Base-by-base conservation (phyloP, 64 coral and sea anemone species). In the Hydrozoanthus tunicans region DNA sequence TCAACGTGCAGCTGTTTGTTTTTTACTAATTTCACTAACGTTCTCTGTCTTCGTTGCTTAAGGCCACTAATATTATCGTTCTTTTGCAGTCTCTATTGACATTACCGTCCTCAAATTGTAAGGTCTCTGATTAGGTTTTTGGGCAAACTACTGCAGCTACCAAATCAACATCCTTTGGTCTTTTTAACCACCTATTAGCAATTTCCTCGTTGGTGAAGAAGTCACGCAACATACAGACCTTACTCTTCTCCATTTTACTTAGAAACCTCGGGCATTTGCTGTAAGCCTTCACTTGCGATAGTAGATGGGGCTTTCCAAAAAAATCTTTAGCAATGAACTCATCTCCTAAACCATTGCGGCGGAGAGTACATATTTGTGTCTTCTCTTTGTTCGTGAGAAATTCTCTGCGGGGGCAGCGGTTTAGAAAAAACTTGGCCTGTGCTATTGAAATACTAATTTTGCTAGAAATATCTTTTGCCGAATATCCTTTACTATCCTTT, bases 371-470 rank as follows among this genome's bases (percentile, higher is more conserved):
- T 5, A 72, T 25, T 6, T 86, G 83, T 10, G 26, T 58, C 56
- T 9, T 73, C 69, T 86, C 83, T 11, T 32, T 86, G 20, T 5
- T 4, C 4, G 55, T 86, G 15, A 86, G 68, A 7, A 11, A 11
- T n/a, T 55, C 24, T 27, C 54, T 52, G 54, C 11, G n/a, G 14
- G 83, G 67, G 24, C 83, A 86, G 14, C 59, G 71, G 17, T 6
- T 56, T 6, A 72, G 69, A 55, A 86, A 86, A 24, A 86, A 86
- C 12, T 23, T 7, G 3, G 67, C 83, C 55, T 86, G 83, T 56
- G 9, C n/a, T 86, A 7, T 68, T 27, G 66, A 72, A 12, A 86
- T 86, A 12, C 59, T 72, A 15, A 86, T 7, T 9, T 72, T 32
- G 7, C 8, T 1, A 10, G 83, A 67, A 86, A 86, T 72, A 4